These are phyloP conservation scores for Chaetodon auriga DNA, from an alignment of 2,113 vertebrate species.

Conservation along the genomic window DNA sequence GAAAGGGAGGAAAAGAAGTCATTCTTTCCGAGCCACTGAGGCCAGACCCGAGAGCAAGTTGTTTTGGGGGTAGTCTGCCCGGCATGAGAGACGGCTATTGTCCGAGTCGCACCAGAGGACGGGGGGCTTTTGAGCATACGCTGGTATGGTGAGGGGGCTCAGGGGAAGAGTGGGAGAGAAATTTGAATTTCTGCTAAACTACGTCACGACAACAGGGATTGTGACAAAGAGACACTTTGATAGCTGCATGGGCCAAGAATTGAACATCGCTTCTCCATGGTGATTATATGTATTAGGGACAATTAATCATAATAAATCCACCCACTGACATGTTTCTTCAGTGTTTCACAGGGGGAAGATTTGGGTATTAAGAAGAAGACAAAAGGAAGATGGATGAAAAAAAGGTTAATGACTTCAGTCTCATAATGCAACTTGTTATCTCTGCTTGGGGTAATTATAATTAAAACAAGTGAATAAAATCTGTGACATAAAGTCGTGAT, in stretches of 20 bases:
- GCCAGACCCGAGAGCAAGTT: slow-evolving; percentile 67
- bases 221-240: slow-evolving; percentile 79
- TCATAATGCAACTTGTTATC: slow-evolving; percentile 11
- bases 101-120: slow-evolving; percentile 60
- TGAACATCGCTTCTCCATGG: slow-evolving; percentile 75
- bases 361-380: not conserved
- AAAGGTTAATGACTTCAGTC: slow-evolving; percentile 22
- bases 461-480: not conserved
- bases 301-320: slow-evolving; percentile 74
- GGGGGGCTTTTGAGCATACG: slow-evolving; percentile 59
- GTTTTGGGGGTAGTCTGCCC: slow-evolving; percentile 70
- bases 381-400: slow-evolving; percentile 1
- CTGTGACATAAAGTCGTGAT: too few relatives aligned
- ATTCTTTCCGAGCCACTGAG: slow-evolving; percentile 82
- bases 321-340: slow-evolving; percentile 66
- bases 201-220: slow-evolving; percentile 71
- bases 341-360: slow-evolving; percentile 15
- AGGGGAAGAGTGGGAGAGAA: slow-evolving; percentile 77
- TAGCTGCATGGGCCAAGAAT: slow-evolving; percentile 51
- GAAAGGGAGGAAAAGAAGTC: slow-evolving; percentile 77
- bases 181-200: slow-evolving; percentile 79
- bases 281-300: slow-evolving; percentile 66
- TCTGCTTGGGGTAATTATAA: not conserved
- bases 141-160: slow-evolving; percentile 71
- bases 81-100: slow-evolving; percentile 83